These are phyloP conservation scores for Nephrotoma guestfalica DNA, from an alignment of 2,888 invertebrate genomes.

Conservation along the genomic window DNA sequence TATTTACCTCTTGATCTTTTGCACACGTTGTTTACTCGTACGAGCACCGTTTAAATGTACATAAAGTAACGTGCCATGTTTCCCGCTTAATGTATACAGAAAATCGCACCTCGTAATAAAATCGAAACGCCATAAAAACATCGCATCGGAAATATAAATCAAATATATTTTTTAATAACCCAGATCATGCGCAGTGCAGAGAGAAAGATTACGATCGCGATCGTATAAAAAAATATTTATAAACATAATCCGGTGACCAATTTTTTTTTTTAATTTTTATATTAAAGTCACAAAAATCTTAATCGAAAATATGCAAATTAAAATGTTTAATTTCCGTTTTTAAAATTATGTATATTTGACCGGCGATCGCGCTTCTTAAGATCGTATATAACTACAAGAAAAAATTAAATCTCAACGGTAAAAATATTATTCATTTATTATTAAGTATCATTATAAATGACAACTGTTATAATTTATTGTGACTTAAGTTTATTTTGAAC, in stretches of 20 bases:
- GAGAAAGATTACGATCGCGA: not conserved
- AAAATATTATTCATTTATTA: too few relatives aligned
- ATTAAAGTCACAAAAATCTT: not conserved
- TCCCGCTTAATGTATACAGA: not conserved
- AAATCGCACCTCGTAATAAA: not conserved
- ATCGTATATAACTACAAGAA: not conserved
- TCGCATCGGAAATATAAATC: not conserved
- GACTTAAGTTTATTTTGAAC: not conserved
- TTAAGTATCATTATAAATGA: too few relatives aligned
- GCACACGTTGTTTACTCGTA: not conserved
- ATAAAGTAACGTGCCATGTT: not conserved
- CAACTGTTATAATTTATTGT: not conserved
- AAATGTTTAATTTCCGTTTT: not conserved
- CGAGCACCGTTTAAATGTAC: not conserved
- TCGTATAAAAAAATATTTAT: not conserved
- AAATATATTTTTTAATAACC: not conserved
- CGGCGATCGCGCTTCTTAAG: not conserved
- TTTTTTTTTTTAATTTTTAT: not conserved
- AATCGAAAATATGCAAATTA: not conserved
- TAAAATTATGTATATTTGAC: not conserved
- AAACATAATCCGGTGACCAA: not conserved
- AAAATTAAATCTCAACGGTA: not conserved
- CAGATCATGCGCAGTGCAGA: not conserved
- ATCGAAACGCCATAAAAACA: not conserved
- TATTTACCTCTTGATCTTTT: not conserved